Conservation (phyloP, 2,888 invertebrate genomes). For the Lasius fuliginosus region DNA sequence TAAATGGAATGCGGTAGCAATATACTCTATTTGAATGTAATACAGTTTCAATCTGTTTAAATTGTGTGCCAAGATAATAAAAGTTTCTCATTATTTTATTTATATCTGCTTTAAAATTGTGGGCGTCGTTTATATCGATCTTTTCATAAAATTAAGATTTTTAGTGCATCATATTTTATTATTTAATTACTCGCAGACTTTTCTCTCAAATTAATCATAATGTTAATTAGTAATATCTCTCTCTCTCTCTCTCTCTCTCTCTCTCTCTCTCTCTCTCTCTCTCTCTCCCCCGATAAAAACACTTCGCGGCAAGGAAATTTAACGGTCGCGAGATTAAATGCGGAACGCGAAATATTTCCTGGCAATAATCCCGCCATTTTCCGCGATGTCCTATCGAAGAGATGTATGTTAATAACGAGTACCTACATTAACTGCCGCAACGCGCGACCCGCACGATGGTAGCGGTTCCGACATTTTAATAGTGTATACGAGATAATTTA, state of each 20-base stretch:
- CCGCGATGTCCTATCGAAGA: not conserved
- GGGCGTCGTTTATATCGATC: not conserved
- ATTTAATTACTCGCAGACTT: not conserved
- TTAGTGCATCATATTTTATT: not conserved
- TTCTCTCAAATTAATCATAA: not conserved
- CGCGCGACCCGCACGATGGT: not conserved
- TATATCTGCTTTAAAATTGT: not conserved
- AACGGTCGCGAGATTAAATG: not conserved
- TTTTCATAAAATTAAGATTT: not conserved
- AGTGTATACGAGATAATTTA: constrained; percentile 27
- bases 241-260: not conserved
- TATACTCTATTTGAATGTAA: not conserved
- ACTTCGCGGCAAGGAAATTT: not conserved
- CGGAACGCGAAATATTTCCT: not conserved
- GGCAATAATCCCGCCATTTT: constrained; percentile 1
- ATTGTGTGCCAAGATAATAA: constrained; percentile 1
- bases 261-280: too few species aligned
- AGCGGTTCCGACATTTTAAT: constrained; percentile 26
- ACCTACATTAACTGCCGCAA: not conserved
- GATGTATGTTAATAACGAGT: constrained; percentile 24
- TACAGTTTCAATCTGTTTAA: not conserved
- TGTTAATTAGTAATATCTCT: not conserved
- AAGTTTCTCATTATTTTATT: not conserved
- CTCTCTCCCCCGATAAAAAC: not conserved
- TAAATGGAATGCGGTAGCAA: not conserved